Evolutionary conservation across 2,888 invertebrate genomes (phyloP).

Genomic region (Drosophila anomelani): DNA sequence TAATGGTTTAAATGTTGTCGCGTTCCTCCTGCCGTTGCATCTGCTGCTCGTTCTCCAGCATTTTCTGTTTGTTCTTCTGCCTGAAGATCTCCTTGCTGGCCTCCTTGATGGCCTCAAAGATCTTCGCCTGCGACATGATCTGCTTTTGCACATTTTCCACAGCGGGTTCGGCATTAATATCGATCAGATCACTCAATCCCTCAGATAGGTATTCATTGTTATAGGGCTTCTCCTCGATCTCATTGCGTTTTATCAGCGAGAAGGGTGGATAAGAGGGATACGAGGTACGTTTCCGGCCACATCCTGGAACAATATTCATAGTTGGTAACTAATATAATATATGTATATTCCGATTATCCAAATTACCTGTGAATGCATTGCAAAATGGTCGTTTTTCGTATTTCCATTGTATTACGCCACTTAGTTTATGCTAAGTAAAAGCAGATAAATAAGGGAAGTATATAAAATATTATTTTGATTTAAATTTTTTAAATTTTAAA

Average conservation of each 20-base stretch:
- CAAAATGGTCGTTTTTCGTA: constrained; percentile 92
- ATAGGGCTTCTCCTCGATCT: constrained; percentile 84
- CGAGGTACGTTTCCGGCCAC: constrained; percentile 89
- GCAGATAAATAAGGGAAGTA: not conserved
- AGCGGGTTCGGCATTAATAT: constrained; percentile 89
- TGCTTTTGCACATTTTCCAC: constrained; percentile 91
- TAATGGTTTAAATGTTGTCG: constrained; percentile 57
- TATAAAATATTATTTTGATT: no score
- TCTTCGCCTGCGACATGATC: constrained; percentile 90
- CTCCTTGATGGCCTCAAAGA: constrained; percentile 92
- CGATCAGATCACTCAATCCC: constrained; percentile 88
- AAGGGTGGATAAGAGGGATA: constrained; percentile 76
- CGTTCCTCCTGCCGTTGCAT: constrained; percentile 51
- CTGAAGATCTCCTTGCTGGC: constrained; percentile 89
- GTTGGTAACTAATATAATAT: not conserved
- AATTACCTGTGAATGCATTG: constrained; percentile 93
- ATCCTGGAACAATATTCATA: constrained; percentile 85
- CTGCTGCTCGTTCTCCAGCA: constrained; percentile 63
- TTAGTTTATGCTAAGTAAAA: constrained; percentile 77
- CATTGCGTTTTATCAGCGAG: constrained; percentile 76
- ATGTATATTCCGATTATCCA: not conserved
- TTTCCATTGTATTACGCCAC: constrained; percentile 85
- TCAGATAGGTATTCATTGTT: constrained; percentile 86
- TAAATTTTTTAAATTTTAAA: no score
- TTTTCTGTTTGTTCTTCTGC: constrained; percentile 85